Conservation (phyloP, 1,140 invertebrate species). For the Cotesia vestalis region DNA sequence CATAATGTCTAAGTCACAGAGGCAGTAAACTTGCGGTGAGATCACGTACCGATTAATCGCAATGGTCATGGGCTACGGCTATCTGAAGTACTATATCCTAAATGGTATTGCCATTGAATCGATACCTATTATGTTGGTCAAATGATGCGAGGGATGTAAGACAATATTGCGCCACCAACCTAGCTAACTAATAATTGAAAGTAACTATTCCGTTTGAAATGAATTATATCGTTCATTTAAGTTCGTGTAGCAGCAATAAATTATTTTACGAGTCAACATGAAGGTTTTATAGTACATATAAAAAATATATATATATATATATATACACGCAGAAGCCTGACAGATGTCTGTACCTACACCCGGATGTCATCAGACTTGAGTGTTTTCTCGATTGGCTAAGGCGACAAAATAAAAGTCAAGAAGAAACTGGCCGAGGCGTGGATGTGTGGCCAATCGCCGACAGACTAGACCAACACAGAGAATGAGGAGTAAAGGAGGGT, state of each 20-base stretch:
- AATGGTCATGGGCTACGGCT: conserved; percentile 18
- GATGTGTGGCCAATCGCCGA: too few relatives aligned
- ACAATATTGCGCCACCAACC: neutral
- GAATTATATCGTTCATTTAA: neutral
- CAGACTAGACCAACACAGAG: neutral
- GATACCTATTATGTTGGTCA: conserved; percentile 4
- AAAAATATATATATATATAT: too few relatives aligned
- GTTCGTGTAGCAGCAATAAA: neutral
- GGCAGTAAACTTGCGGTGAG: conserved; percentile 15
- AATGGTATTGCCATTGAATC: conserved; percentile 14
- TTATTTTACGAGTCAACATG: neutral
- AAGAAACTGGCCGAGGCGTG: neutral
- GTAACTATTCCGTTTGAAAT: neutral
- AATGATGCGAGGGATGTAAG: conserved; percentile 9
- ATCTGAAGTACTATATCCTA: conserved; percentile 15
- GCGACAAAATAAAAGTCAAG: conserved; percentile 17
- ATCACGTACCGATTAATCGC: conserved; percentile 20
- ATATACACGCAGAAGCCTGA: neutral
- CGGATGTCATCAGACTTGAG: neutral
- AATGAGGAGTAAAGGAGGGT: neutral
- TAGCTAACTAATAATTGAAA: neutral
- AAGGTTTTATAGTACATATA: neutral
- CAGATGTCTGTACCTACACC: too few relatives aligned
- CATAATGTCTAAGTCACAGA: conserved; percentile 22
- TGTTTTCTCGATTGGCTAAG: conserved; percentile 7